phyloP scores from a whole-genome alignment of 37 sponge, comb jelly and placozoan genomes.

The Axinella damicornis region DNA sequence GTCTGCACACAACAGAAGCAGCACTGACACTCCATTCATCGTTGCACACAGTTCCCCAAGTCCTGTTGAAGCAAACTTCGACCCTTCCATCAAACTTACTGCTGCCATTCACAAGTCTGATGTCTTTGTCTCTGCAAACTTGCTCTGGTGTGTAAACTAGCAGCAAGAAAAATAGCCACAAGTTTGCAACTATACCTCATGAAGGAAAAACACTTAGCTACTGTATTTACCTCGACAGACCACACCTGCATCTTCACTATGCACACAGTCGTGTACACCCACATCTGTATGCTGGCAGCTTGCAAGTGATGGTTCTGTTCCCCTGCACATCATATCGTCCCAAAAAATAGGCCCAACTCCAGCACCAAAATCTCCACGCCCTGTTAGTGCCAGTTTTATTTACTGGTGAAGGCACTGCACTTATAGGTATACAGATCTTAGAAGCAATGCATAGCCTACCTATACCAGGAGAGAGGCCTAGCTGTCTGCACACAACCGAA shows the following conservation, averaged over 20 bases:
- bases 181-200: no score
- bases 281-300: neutral
- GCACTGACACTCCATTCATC: neutral
- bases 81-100: neutral
- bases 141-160: no score
- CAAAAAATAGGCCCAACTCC: neutral
- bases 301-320: neutral
- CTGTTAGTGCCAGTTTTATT: no score
- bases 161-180: no score
- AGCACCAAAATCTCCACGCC: neutral
- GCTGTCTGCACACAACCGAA: neutral
- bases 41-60: neutral
- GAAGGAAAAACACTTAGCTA: no score
- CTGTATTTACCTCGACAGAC: constrained; percentile 6
- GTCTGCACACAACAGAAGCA: neutral
- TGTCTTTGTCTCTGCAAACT: neutral
- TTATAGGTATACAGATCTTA: no score
- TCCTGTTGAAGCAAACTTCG: neutral
- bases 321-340: neutral
- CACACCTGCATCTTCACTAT: neutral
- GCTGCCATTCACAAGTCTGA: neutral
- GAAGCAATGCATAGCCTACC: no score
- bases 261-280: neutral
- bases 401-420: no score
- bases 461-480: neutral